Evolutionary conservation across 2,888 invertebrate species (phyloP).

Genomic region (Pardosa pseudoannulata): DNA sequence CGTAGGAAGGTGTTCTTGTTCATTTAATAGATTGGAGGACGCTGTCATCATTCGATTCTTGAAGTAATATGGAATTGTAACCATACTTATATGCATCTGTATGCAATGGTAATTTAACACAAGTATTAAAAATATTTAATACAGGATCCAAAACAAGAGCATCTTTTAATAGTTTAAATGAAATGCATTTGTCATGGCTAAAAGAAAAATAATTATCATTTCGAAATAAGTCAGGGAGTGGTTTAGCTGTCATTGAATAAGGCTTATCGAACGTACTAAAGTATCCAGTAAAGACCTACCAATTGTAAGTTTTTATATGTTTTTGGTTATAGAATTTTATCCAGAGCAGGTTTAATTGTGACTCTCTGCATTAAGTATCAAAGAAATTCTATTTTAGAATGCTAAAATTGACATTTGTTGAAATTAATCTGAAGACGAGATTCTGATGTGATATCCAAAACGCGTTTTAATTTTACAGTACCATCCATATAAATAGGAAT

Average conservation of each 20-base stretch:
- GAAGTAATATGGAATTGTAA: slow-evolving; percentile 16
- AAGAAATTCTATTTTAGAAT: slow-evolving; percentile 4
- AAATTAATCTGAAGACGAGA: no score
- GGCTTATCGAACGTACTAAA: slow-evolving; percentile 37
- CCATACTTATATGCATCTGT: slow-evolving; percentile 11
- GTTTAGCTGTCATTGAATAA: slow-evolving; percentile 28
- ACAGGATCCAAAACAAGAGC: background rate
- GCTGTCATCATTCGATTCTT: background rate
- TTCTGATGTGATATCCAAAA: no score
- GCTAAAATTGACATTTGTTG: no score
- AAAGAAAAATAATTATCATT: slow-evolving; percentile 13
- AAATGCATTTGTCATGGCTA: background rate
- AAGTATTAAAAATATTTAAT: slow-evolving; percentile 18
- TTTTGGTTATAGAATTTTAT: slow-evolving; percentile 14
- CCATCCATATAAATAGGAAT: no score
- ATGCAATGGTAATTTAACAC: slow-evolving; percentile 14
- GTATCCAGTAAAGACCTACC: slow-evolving; percentile 19
- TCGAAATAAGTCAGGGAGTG: slow-evolving; percentile 27
- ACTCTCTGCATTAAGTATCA: no score
- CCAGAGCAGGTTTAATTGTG: no score
- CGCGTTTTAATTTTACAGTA: no score
- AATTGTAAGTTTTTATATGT: slow-evolving; percentile 8
- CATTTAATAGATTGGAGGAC: background rate
- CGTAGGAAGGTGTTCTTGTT: background rate
- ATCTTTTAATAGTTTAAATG: slow-evolving; percentile 24